Conservation (phyloP, 1,140 invertebrate species). For the Magallana angulata region DNA sequence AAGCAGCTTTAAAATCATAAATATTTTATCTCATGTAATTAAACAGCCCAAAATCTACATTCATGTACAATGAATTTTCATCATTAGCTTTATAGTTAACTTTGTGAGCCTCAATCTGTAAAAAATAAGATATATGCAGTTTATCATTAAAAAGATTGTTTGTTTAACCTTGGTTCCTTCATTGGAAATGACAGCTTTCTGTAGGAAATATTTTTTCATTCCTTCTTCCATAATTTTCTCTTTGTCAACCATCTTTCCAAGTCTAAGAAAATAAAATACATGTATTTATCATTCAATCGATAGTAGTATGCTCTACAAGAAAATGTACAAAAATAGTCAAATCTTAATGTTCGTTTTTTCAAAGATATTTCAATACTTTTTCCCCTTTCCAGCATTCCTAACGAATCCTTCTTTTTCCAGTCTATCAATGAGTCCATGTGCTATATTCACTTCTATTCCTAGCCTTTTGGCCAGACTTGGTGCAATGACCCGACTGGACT, state of each 20-base stretch:
- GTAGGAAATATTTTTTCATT: slow-evolving; percentile 68
- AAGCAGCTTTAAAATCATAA: no score
- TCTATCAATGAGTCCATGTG: slow-evolving; percentile 75
- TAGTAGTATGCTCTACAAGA: background rate
- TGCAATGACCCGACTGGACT: slow-evolving; percentile 68
- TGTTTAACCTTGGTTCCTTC: slow-evolving; percentile 18
- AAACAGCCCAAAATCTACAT: no score
- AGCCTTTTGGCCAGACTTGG: slow-evolving; percentile 71
- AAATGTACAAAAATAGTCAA: background rate
- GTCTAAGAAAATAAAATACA: slow-evolving; percentile 58
- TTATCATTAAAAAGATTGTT: background rate
- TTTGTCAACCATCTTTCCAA: slow-evolving; percentile 73
- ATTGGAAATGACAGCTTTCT: slow-evolving; percentile 42
- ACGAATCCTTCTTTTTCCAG: slow-evolving; percentile 77
- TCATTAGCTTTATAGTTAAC: no score
- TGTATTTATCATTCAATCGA: background rate
- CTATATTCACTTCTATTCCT: slow-evolving; percentile 75
- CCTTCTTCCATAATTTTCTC: slow-evolving; percentile 70
- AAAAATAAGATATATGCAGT: background rate
- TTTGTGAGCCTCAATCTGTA: no score
- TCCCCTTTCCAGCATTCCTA: slow-evolving; percentile 68
- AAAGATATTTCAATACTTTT: slow-evolving; percentile 62
- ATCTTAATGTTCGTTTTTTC: background rate
- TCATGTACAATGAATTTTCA: no score
- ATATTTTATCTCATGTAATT: no score